Conservation (phyloP, 2,113 vertebrate species). For the Microtus ochrogaster region DNA sequence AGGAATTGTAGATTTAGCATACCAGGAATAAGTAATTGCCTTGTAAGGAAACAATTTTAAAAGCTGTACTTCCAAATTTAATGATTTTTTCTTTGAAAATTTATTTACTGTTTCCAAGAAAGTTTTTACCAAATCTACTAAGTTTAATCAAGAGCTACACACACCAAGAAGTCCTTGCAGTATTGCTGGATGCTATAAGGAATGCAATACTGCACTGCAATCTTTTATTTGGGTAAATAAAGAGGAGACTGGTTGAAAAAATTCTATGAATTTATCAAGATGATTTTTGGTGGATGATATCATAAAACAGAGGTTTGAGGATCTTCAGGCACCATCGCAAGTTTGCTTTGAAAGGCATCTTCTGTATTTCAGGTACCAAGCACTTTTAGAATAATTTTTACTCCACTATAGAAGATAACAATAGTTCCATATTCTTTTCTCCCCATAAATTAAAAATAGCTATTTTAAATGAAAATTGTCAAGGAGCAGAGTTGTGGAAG, state of each 20-base stretch:
- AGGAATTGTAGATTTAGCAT: background rate
- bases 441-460: background rate
- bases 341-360: background rate
- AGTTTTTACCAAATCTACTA: conserved; percentile 15
- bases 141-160: background rate
- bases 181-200: background rate
- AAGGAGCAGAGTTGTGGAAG: background rate
- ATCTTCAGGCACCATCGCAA: background rate
- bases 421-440: background rate
- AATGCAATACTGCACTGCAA: background rate
- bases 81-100: conserved; percentile 29
- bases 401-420: background rate
- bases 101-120: conserved; percentile 30
- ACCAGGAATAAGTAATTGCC: background rate
- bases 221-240: background rate
- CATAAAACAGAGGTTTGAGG: background rate
- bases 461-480: background rate
- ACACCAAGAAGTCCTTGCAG: background rate
- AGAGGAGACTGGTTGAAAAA: background rate
- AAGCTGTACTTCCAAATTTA: conserved; percentile 10
- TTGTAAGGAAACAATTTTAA: conserved; percentile 41
- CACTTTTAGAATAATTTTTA: background rate
- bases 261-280: background rate
- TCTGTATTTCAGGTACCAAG: background rate
- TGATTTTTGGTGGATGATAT: background rate